Base-by-base conservation (phyloP, 1,140 invertebrate genomes). In the Diuraphis noxia region DNA sequence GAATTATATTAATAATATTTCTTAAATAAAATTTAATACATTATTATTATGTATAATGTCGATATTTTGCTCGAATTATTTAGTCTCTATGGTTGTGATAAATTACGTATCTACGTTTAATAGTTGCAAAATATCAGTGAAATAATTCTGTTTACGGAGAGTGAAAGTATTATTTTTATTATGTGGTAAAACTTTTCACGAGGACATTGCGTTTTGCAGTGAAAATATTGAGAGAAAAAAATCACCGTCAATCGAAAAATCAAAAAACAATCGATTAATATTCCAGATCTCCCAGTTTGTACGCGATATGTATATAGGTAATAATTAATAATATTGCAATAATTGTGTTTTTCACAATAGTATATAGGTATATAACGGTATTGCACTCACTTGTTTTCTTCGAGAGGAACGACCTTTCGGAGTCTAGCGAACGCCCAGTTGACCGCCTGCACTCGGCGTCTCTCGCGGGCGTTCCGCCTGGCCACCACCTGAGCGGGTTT, bases 371-470 rank as follows among this genome's bases (percentile, higher is more conserved):
- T 49, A 49, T 63, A 63, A 63, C 34, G 56, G 56, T 72, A n/a
- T n/a, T 9, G 36, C 21, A 92, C 89, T 92, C 92, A 94, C 94
- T 94, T 94, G 88, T 93, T 93, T 92, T 94, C 94, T 84, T 94
- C 93, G 49, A 94, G 91, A 8, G 95, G 95, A 21, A 95, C 94
- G 41, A 93, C 94, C 93, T 94, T 95, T 79, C 95, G 93, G 25
- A 95, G 93, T 84, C 93, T 93, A 4, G 93, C 93, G 93, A 95
- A 95, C 17, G 95, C 95, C 56, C 92, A 93, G 92, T 95, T 95
- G 72, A 95, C 95, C 5, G 95, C 95, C 92, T 95, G 94, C 6
- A 95, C 95, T 56, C 95, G 92, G 77, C 94, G 93, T 91, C 95
- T 92, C 93, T 95, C 95, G 46, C 95, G 93, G 1, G 95, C 95